phyloP scores from a whole-genome alignment of 2,888 invertebrate genomes.

The Diplolepis rosae region DNA sequence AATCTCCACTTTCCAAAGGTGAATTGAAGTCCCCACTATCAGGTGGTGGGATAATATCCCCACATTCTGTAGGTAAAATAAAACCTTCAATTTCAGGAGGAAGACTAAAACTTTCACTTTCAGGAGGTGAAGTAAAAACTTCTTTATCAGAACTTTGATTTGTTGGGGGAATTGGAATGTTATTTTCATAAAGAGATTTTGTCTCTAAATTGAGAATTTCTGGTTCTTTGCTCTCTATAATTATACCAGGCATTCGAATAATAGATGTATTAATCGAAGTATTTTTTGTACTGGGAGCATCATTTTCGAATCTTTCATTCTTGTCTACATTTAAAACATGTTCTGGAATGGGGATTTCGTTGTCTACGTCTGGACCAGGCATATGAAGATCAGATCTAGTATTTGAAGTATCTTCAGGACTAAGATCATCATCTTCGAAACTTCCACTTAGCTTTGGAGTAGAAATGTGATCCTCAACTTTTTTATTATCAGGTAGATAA shows the following conservation, averaged over 20 bases:
- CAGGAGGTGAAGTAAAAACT: background rate
- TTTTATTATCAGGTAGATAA: background rate
- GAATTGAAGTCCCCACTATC: background rate
- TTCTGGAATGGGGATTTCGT: background rate
- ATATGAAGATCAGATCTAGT: slow-evolving; percentile 11
- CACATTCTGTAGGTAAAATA: background rate
- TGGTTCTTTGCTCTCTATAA: slow-evolving; percentile 2
- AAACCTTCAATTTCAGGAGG: slow-evolving; percentile 7
- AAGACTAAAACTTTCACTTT: background rate
- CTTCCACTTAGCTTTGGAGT: slow-evolving; percentile 1
- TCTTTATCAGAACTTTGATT: background rate
- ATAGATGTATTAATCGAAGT: background rate
- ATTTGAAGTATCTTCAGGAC: slow-evolving; percentile 15
- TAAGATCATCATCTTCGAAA: slow-evolving; percentile 21
- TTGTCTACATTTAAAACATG: background rate
- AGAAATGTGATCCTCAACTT: background rate
- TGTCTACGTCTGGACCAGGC: background rate
- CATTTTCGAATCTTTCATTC: background rate
- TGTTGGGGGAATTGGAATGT: background rate
- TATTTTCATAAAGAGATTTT: no score
- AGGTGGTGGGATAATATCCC: background rate
- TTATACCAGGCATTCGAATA: background rate
- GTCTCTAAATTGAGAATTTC: no score
- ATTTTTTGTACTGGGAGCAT: background rate
- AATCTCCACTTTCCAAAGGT: background rate